Conservation (phyloP, 2,888 invertebrate genomes). For the Drosophila aldrichi region DNA sequence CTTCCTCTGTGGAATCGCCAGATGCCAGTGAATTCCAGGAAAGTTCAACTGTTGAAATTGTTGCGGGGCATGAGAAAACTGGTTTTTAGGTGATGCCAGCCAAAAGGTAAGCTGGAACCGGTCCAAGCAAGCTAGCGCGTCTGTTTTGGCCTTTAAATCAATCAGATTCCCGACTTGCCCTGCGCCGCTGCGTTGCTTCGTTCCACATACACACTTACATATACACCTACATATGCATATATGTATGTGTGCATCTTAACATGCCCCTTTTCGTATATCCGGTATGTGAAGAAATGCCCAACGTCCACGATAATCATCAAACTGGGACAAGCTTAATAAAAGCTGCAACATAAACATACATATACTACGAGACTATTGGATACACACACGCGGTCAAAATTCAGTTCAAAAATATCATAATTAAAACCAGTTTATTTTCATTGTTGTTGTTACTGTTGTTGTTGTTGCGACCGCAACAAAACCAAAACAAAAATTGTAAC, state of each 20-base stretch:
- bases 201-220: conserved; percentile 7
- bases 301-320: conserved; percentile 68
- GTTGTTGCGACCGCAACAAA: conserved; percentile 50
- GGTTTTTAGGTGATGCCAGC: conserved; percentile 59
- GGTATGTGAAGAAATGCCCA: conserved; percentile 71
- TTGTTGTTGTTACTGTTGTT: conserved; percentile 21
- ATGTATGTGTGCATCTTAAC: not conserved
- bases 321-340: conserved; percentile 72
- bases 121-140: conserved; percentile 40
- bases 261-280: conserved; percentile 48
- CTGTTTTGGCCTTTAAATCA: conserved; percentile 65
- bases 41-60: conserved; percentile 75
- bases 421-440: conserved; percentile 69
- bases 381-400: conserved; percentile 21
- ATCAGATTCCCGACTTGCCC: conserved; percentile 60
- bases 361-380: conserved; percentile 10
- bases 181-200: conserved; percentile 37
- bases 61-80: conserved; percentile 54
- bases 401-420: conserved; percentile 53
- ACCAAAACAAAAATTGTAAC: conserved; percentile 54
- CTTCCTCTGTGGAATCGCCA: conserved; percentile 39
- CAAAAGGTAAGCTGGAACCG: conserved; percentile 55
- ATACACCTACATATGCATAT: not conserved
- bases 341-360: conserved; percentile 47
- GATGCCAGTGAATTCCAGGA: conserved; percentile 67